Percentiles rank a stretch among this genome's conserved stretches.
Evolutionary conservation across 2,888 invertebrate species (phyloP).

Genomic region (Noctua pronuba): DNA sequence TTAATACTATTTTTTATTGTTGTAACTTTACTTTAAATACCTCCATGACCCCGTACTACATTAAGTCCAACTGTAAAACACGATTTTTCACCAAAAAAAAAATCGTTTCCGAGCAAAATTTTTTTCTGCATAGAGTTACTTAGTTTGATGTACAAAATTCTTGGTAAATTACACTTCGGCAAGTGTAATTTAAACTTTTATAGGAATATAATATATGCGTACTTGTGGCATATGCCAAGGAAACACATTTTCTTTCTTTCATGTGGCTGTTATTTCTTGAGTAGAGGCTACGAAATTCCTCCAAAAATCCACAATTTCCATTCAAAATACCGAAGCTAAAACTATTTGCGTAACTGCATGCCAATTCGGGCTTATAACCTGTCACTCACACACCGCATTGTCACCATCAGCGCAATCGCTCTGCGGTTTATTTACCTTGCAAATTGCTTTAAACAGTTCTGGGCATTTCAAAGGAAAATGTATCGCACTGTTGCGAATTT

Average conservation of each 20-base stretch:
- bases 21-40: too few relatives aligned
- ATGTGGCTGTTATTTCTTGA: neutral
- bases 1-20: too few relatives aligned
- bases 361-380: conserved; percentile 17
- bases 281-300: neutral
- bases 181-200: too few relatives aligned
- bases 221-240: too few relatives aligned
- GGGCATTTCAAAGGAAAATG: conserved; percentile 9
- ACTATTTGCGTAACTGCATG: conserved; percentile 10
- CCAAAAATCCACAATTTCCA: neutral
- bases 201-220: too few relatives aligned
- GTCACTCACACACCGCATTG: conserved; percentile 33
- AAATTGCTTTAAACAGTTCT: conserved; percentile 40
- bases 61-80: too few relatives aligned
- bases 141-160: too few relatives aligned
- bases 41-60: too few relatives aligned
- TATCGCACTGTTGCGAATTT: neutral
- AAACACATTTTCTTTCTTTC: neutral
- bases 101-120: too few relatives aligned
- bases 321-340: conserved; percentile 16
- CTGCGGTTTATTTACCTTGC: conserved; percentile 37
- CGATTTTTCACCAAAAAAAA: too few relatives aligned
- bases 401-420: conserved; percentile 14
- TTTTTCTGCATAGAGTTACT: too few relatives aligned
- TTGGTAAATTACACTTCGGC: too few relatives aligned